A percentile compares a stretch with the other conserved stretches of the same genome.
Conservation (phyloP, 2,888 invertebrate genomes). For the Muschampia plurimacula region DNA sequence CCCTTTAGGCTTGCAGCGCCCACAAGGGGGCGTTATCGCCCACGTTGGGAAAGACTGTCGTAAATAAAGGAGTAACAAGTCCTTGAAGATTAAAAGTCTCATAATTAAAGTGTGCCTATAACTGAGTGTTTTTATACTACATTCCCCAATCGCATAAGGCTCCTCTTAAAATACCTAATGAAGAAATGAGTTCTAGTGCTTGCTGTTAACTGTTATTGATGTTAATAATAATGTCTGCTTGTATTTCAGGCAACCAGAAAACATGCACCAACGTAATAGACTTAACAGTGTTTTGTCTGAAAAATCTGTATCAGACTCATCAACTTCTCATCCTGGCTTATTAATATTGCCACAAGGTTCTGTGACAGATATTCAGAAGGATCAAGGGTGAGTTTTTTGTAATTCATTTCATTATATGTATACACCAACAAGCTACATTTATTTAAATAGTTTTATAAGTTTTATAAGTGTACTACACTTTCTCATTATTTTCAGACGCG, state of each 20-base stretch:
- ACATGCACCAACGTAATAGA: slow-evolving; percentile 62
- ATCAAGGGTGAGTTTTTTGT: slow-evolving; percentile 61
- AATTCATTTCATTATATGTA: too few species aligned
- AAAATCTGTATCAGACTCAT: slow-evolving; percentile 66
- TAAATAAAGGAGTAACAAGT: too few species aligned
- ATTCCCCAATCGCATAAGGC: too few species aligned
- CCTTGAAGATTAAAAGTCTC: too few species aligned
- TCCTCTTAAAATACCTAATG: not conserved
- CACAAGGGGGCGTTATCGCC: too few species aligned
- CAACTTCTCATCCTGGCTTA: slow-evolving; percentile 70
- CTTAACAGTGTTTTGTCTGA: slow-evolving; percentile 68
- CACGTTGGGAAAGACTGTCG: too few species aligned
- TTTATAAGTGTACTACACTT: not conserved
- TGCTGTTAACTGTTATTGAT: not conserved
- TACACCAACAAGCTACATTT: not conserved
- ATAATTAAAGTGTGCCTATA: too few species aligned
- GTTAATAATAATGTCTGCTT: not conserved
- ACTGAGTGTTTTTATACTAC: too few species aligned
- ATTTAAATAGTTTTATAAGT: not conserved
- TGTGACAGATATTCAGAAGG: slow-evolving; percentile 69
- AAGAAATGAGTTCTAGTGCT: not conserved
- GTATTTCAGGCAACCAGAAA: slow-evolving; percentile 52
- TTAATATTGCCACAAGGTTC: slow-evolving; percentile 75
- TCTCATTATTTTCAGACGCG: slow-evolving; percentile 57
- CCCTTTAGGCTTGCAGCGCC: too few species aligned